Evolutionary conservation across 2,888 invertebrate genomes (phyloP).

Genomic region (Parelbella ahira): DNA sequence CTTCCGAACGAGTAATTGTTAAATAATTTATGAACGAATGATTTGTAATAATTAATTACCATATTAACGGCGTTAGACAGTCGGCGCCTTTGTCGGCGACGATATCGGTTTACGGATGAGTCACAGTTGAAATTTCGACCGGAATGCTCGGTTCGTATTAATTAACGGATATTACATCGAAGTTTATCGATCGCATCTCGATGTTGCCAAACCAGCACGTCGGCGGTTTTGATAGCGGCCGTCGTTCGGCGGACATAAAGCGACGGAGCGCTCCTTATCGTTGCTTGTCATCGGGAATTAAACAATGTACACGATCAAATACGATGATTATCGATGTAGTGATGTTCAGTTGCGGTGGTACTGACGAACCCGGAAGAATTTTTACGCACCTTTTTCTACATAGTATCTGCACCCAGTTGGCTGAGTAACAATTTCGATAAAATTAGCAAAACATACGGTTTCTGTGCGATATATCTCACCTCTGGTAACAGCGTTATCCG

Average conservation of each 20-base stretch:
- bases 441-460: slow-evolving; percentile 51
- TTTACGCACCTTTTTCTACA: slow-evolving; percentile 16
- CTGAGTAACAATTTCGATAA: slow-evolving; percentile 57
- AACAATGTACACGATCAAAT: slow-evolving; percentile 74
- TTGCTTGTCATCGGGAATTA: slow-evolving; percentile 70
- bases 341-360: slow-evolving; percentile 10
- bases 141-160: slow-evolving; percentile 75
- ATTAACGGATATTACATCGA: slow-evolving; percentile 79
- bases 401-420: too few species aligned
- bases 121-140: slow-evolving; percentile 69
- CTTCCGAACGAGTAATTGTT: slow-evolving; percentile 52
- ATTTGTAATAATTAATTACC: slow-evolving; percentile 78
- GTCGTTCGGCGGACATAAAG: slow-evolving; percentile 54
- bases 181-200: slow-evolving; percentile 76
- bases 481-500: slow-evolving; percentile 53
- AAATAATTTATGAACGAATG: slow-evolving; percentile 62
- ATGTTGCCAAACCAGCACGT: slow-evolving; percentile 73
- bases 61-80: slow-evolving; percentile 74
- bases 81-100: slow-evolving; percentile 69
- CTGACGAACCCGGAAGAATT: slow-evolving; percentile 31
- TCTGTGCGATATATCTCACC: slow-evolving; percentile 72
- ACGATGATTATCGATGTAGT: slow-evolving; percentile 50
- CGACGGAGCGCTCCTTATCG: slow-evolving; percentile 61
- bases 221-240: slow-evolving; percentile 64
- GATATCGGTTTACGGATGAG: slow-evolving; percentile 67